Evolutionary conservation across 2,113 vertebrate species (phyloP), one percentile per base, ranked within the genome.

Genomic region (Ageneiosus marmoratus): DNA sequence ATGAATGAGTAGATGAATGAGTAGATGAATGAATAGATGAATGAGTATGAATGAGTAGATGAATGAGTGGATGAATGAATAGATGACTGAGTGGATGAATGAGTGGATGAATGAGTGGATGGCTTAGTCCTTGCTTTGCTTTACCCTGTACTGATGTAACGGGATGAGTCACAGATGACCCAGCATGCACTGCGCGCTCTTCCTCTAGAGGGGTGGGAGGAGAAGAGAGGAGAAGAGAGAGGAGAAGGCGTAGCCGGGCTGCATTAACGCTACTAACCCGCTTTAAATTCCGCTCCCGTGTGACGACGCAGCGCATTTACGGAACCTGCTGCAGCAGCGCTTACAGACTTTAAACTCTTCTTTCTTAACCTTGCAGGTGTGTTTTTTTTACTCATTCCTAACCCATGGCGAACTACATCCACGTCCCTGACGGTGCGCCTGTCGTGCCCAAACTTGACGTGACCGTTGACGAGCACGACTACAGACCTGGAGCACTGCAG

Each of bases 401-500:
- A 69, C 46, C 69, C 10, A 95, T 95, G 94, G 94, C 93, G 1
- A 92, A 93, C 84, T 95, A 93, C 89, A 95, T 95, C n/a, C 94
- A 95, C 12, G 93, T 95, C 4, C 94, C 94, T 5, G 94, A 93
- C 10, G 89, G 93, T 86, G 93, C 94, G 51, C 94, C 94, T 0
- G 82, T 80, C 0, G 94, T 95, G 48, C 94, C 93, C 18, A 95
- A 93, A 89, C 92, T 95, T 89, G 90, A 93, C 2, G 93, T 94
- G 83, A 93, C 92, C 12, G 90, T 95, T 34, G 93, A 95, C 84
- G 94, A 94, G 76, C 83, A 86, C 55, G 93, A 95, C 89, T 94
- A 87, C 89, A 89, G 93, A 83, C 63, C 90, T 12, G 94, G 92
- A 9, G 94, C 94, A 0, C 75, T 94, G 88, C 89, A 82, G 81